phyloP scores from a whole-genome alignment of 92 coral and sea anemone genomes.

The Umimayanthus chanpuru region DNA sequence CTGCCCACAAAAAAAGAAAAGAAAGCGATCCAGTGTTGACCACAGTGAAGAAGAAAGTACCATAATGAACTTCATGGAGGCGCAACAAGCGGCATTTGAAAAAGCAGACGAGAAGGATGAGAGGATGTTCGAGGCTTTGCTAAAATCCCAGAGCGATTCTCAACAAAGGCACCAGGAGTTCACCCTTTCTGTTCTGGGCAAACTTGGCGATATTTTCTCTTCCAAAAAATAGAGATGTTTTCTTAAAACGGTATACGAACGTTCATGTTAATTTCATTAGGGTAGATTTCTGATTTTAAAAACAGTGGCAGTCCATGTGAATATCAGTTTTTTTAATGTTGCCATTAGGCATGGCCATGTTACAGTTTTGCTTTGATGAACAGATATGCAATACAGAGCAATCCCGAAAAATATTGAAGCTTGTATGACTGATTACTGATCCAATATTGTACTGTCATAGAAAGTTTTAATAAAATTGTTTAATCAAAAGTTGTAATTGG shows the following conservation, averaged over 20 bases:
- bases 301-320: neutral
- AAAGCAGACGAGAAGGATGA: slow-evolving; percentile 55
- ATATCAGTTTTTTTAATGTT: neutral
- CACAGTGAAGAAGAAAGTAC: slow-evolving; percentile 45
- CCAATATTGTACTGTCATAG: no score
- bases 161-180: slow-evolving; percentile 55
- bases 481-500: no score
- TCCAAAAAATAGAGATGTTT: neutral
- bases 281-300: neutral
- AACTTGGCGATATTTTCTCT: slow-evolving; percentile 46
- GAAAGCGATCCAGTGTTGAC: slow-evolving; percentile 27
- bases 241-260: no score
- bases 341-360: neutral
- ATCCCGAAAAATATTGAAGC: no score
- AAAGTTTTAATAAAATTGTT: no score
- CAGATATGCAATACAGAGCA: no score
- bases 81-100: slow-evolving; percentile 49
- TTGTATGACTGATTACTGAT: no score
- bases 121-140: slow-evolving; percentile 44
- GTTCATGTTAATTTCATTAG: neutral
- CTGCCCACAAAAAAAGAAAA: slow-evolving; percentile 25
- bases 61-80: slow-evolving; percentile 45
- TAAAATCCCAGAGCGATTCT: slow-evolving; percentile 49
- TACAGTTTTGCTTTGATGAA: no score
- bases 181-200: slow-evolving; percentile 50